Conservation (phyloP, 2,888 invertebrate species). For the Drosophila monieri region DNA sequence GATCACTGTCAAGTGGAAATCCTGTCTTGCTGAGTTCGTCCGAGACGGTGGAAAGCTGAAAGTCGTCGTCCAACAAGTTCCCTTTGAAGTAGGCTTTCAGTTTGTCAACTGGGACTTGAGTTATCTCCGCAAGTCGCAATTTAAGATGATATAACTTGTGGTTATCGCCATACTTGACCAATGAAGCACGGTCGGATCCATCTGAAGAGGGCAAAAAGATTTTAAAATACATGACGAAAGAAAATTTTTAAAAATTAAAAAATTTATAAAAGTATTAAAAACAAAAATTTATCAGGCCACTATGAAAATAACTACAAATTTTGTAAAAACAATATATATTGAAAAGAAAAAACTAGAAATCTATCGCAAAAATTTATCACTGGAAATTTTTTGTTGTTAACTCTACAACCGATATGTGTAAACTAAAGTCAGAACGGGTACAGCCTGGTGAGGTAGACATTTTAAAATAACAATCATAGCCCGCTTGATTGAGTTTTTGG, state of each 20-base stretch:
- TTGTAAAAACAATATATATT: constrained; percentile 49
- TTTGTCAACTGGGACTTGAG: not conserved
- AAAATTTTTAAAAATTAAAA: not conserved
- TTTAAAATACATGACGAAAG: not conserved
- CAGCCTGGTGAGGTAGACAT: too few relatives aligned
- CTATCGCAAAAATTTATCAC: too few relatives aligned
- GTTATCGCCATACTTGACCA: not conserved
- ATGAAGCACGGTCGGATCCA: not conserved
- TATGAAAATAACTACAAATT: constrained; percentile 15
- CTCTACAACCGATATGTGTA: too few relatives aligned
- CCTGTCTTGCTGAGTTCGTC: not conserved
- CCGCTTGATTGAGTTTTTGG: too few relatives aligned
- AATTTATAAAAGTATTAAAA: constrained; percentile 22
- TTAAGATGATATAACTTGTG: not conserved
- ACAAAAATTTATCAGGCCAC: too few relatives aligned
- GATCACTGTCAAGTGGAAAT: not conserved
- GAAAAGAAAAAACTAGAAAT: too few relatives aligned
- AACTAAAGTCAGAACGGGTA: too few relatives aligned
- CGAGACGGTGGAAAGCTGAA: not conserved
- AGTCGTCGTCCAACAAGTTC: not conserved
- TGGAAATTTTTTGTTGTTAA: too few relatives aligned
- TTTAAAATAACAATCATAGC: too few relatives aligned
- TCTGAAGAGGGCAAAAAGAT: not conserved
- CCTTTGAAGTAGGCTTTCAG: not conserved
- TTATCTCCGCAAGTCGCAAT: not conserved